phyloP scores from a whole-genome alignment of 2,113 vertebrate genomes.

The Epinephelus moara region DNA sequence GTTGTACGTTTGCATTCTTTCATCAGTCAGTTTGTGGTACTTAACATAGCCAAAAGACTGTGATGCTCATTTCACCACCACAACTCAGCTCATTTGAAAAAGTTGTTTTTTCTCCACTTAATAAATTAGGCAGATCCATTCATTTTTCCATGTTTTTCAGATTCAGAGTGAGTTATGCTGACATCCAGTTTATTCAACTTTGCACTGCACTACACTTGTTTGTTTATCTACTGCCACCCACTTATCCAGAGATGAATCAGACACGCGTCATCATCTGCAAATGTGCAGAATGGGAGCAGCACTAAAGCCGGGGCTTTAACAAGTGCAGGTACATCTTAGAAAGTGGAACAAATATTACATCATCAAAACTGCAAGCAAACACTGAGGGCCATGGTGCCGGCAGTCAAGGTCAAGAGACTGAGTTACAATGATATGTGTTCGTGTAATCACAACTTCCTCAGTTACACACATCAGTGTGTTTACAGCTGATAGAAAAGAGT shows the following conservation, averaged over 20 bases:
- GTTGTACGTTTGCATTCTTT: neutral
- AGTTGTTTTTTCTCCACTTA: too few relatives aligned
- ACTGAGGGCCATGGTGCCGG: neutral
- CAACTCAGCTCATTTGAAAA: neutral
- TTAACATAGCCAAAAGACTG: neutral
- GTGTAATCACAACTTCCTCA: neutral
- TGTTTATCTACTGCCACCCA: constrained; percentile 2
- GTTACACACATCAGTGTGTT: neutral
- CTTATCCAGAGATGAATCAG: constrained; percentile 8
- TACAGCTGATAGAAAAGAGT: neutral
- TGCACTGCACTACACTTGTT: neutral
- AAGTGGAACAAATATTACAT: neutral
- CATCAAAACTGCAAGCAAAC: neutral
- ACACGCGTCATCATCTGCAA: neutral
- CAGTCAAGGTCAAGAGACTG: neutral
- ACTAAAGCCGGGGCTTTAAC: neutral
- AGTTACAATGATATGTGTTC: neutral
- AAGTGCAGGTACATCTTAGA: neutral
- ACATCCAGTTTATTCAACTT: neutral
- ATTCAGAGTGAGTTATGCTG: neutral
- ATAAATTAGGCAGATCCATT: neutral
- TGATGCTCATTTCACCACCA: neutral
- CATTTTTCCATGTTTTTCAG: neutral
- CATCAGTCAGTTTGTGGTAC: neutral
- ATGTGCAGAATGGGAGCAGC: neutral